Conservation (phyloP, 2,888 invertebrate genomes). For the Slavum lentiscoides region DNA sequence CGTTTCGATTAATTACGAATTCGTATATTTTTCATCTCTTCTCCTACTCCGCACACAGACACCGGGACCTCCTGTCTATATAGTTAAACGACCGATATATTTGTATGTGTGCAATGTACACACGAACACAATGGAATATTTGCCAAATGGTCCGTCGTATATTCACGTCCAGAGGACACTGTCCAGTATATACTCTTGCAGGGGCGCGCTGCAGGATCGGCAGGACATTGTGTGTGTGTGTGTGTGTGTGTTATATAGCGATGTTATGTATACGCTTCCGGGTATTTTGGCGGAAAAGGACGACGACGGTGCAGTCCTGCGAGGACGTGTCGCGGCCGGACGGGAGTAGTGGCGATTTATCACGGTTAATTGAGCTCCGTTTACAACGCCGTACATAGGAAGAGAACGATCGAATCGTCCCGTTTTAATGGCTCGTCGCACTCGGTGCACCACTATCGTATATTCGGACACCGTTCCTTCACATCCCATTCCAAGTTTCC, state of each 20-base stretch:
- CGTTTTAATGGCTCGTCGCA: constrained; percentile 11
- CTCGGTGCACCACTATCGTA: neutral
- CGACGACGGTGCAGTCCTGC: neutral
- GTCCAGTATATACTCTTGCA: too few relatives aligned
- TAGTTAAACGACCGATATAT: too few relatives aligned
- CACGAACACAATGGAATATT: neutral
- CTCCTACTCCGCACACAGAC: neutral
- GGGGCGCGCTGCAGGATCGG: too few relatives aligned
- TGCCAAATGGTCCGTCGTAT: constrained; percentile 31
- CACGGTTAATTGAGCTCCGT: constrained; percentile 47
- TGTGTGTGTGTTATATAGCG: too few relatives aligned
- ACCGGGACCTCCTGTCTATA: too few relatives aligned
- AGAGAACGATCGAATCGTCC: too few relatives aligned
- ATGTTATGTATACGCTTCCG: neutral
- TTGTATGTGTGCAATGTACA: too few relatives aligned
- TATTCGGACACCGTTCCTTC: too few relatives aligned
- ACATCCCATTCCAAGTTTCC: too few relatives aligned
- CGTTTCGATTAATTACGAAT: neutral
- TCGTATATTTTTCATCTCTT: neutral
- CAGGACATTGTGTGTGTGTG: too few relatives aligned
- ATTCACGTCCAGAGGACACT: constrained; percentile 29
- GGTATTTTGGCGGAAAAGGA: constrained; percentile 15
- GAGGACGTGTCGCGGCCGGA: neutral
- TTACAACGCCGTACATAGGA: constrained; percentile 8
- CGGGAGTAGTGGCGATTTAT: constrained; percentile 24